phyloP scores from a whole-genome alignment of 2,797 vertebrate species.

The Leptatherina wallacei region DNA sequence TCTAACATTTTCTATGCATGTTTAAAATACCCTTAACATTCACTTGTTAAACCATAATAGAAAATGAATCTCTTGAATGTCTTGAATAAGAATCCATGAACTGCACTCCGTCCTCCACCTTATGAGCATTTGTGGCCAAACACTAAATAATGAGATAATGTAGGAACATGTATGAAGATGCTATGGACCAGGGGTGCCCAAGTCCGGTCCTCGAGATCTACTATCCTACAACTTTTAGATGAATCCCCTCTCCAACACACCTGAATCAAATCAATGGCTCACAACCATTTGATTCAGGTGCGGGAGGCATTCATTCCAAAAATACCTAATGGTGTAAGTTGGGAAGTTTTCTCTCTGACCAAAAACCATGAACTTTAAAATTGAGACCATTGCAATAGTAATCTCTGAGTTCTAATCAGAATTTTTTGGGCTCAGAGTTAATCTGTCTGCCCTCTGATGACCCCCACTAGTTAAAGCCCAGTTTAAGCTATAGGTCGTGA shows the following conservation, averaged over 20 bases:
- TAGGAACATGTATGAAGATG: not conserved
- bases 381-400: not conserved
- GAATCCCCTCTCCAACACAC: too few species aligned
- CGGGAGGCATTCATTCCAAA: not conserved
- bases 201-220: too few species aligned
- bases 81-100: not conserved
- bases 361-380: not conserved
- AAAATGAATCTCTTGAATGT: too few species aligned
- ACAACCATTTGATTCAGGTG: too few species aligned
- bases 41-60: too few species aligned
- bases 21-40: not conserved
- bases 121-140: not conserved
- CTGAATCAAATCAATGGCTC: too few species aligned
- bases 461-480: not conserved
- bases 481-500: not conserved
- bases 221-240: too few species aligned
- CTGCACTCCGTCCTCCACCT: not conserved
- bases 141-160: not conserved
- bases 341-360: not conserved
- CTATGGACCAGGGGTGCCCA: too few species aligned
- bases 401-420: slow-evolving; percentile 6
- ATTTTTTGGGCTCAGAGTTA: slow-evolving; percentile 1
- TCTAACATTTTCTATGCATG: not conserved
- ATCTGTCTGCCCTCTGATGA: not conserved
- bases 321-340: not conserved